Base-by-base conservation (phyloP, 2,888 invertebrate species). In the Blastobasis adustella region DNA sequence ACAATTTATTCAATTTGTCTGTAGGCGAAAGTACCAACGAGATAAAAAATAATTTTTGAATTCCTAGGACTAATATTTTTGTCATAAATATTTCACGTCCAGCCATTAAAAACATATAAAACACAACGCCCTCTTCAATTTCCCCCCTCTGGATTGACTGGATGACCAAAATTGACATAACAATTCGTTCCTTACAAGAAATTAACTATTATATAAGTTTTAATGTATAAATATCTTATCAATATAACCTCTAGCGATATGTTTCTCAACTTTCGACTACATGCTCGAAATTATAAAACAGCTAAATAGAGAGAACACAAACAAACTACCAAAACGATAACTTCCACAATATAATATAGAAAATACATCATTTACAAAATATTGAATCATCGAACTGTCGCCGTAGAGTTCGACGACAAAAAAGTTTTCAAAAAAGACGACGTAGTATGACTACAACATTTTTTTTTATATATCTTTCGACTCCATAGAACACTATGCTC, bases 351-450 rank as follows among this genome's bases (percentile, higher is more conserved):
- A 52, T 54, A 54, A 59, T 55, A 55, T 87, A 87, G 83, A 86
- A 85, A 86, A 83, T 86, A 87, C 78, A 80, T 76, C 69, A 69
- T 79, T 79, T 83, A 86, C 77, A 87, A 86, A 86, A 85, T 84
- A 84, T 80, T 67, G 42, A 48, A 51, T 70, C 71, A 71, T 76
- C 76, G 66, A 61, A 67, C 64, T 60, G 65, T 60, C 40, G n/a
- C 38, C 65, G 66, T 57, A 62, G 63, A 62, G 56, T 60, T 56
- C 54, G 65, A 61, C 62, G 62, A 69, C 74, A 57, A 80, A 86
- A 86, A 87, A 79, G 75, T 76, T 77, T 73, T 82, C 84, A 84
- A 87, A 87, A 87, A 86, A 82, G 83, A 79, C 69, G 63, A 69
- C 57, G 56, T 62, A 62, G 62, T 62, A 62, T 43, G 46, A 63